phyloP scores from a whole-genome alignment of 2,797 vertebrate genomes.

The Podargus strigoides region DNA sequence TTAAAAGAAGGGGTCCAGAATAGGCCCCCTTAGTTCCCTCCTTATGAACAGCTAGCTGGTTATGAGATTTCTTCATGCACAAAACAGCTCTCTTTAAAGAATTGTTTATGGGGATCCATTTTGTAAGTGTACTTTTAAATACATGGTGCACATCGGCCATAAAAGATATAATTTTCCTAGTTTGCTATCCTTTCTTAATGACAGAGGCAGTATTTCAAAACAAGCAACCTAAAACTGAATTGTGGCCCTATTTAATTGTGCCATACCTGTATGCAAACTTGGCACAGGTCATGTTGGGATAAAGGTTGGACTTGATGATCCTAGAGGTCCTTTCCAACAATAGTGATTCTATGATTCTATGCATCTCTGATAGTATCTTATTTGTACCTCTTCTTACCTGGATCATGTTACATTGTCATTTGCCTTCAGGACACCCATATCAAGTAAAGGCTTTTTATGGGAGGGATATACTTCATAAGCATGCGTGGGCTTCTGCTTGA shows the following conservation, averaged over 20 bases:
- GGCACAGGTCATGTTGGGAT: no score
- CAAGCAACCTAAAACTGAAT: neutral
- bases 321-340: no score
- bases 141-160: neutral
- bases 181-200: neutral
- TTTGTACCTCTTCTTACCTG: neutral
- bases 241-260: neutral
- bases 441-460: neutral
- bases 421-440: neutral
- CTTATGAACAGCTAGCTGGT: fast-evolving
- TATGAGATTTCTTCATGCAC: neutral
- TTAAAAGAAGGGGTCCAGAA: neutral
- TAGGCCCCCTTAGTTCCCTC: neutral
- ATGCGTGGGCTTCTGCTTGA: neutral
- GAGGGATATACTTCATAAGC: fast-evolving
- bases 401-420: neutral
- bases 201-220: neutral
- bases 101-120: fast-evolving
- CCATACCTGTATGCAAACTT: neutral
- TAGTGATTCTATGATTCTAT: no score
- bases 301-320: no score
- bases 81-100: neutral
- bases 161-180: neutral
- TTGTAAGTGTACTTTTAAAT: neutral
- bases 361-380: neutral